phyloP scores from a whole-genome alignment of 2,797 vertebrate species.

The Orestias chungarensis region DNA sequence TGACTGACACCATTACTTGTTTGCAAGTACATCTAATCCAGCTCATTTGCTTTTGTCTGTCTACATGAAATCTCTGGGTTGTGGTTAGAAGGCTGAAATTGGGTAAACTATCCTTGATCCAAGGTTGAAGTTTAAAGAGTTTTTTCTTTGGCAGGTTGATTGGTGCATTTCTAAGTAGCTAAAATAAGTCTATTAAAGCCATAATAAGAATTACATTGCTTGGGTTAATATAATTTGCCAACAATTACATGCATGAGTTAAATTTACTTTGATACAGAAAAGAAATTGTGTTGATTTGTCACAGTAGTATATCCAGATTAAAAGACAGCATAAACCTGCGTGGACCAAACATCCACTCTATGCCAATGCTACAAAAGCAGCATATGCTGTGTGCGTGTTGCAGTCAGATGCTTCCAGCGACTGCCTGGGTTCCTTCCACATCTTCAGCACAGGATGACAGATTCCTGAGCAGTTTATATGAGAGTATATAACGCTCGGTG shows the following conservation, averaged over 20 bases:
- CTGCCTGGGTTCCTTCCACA: background rate
- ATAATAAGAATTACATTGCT: background rate
- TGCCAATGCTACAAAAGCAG: background rate
- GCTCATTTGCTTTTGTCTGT: background rate
- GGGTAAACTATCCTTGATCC: too few species aligned
- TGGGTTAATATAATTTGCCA: background rate
- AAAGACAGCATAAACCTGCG: background rate
- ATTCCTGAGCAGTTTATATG: slow-evolving; percentile 38
- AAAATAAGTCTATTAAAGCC: background rate
- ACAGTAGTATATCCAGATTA: background rate
- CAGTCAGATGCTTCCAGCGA: background rate
- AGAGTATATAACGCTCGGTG: slow-evolving; percentile 47
- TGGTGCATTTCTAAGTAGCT: background rate
- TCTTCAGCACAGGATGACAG: slow-evolving; percentile 42
- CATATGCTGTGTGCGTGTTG: background rate
- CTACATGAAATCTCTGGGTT: background rate
- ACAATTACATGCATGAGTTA: background rate
- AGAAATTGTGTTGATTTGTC: background rate
- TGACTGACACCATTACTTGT: background rate
- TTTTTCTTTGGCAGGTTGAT: too few species aligned
- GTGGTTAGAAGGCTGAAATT: too few species aligned
- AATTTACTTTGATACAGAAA: background rate
- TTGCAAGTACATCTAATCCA: background rate
- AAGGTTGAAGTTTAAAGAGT: too few species aligned
- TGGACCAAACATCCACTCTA: background rate